A percentile compares a stretch with the other conserved stretches of the same genome.
phyloP scores from a whole-genome alignment of 2,888 invertebrate genomes.

The Sepioteuthis lessoniana region DNA sequence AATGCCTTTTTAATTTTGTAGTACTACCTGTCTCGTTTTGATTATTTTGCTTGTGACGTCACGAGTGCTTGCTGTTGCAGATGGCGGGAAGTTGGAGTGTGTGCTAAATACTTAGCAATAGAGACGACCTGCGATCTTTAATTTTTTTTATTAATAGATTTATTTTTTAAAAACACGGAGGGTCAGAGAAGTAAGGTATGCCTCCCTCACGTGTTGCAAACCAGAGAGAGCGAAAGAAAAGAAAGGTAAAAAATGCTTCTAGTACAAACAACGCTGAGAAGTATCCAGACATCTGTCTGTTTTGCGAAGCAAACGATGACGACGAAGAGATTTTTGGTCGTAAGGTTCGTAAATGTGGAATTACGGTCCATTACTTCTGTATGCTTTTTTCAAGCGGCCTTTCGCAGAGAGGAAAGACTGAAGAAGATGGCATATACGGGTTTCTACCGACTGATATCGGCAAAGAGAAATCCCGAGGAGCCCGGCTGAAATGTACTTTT shows the following conservation, averaged over 20 bases:
- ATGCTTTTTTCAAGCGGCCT: slow-evolving; percentile 76
- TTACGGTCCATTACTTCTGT: slow-evolving; percentile 85
- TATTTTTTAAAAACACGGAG: background rate
- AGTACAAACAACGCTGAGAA: background rate
- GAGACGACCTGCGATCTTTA: background rate
- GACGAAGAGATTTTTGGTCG: slow-evolving; percentile 68
- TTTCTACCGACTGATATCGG: slow-evolving; percentile 83
- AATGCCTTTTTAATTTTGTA: background rate
- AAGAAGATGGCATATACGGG: slow-evolving; percentile 82
- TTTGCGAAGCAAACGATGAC: slow-evolving; percentile 62
- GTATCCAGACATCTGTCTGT: slow-evolving; percentile 59
- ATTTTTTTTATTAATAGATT: background rate
- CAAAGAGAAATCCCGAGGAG: slow-evolving; percentile 81
- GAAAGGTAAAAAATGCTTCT: background rate
- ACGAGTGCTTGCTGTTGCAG: slow-evolving; percentile 14
- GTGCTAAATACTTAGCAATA: background rate
- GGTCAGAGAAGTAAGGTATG: background rate
- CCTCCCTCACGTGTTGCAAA: background rate
- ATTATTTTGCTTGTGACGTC: slow-evolving; percentile 41
- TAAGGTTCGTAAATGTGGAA: slow-evolving; percentile 73
- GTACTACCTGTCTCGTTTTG: background rate
- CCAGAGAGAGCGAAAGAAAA: background rate
- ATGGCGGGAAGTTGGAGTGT: slow-evolving; percentile 46
- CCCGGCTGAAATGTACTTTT: slow-evolving; percentile 82
- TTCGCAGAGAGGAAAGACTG: slow-evolving; percentile 67